These are phyloP conservation scores for Aldabrachelys gigantea DNA, from an alignment of 2,113 vertebrate genomes.

Conservation along the genomic window DNA sequence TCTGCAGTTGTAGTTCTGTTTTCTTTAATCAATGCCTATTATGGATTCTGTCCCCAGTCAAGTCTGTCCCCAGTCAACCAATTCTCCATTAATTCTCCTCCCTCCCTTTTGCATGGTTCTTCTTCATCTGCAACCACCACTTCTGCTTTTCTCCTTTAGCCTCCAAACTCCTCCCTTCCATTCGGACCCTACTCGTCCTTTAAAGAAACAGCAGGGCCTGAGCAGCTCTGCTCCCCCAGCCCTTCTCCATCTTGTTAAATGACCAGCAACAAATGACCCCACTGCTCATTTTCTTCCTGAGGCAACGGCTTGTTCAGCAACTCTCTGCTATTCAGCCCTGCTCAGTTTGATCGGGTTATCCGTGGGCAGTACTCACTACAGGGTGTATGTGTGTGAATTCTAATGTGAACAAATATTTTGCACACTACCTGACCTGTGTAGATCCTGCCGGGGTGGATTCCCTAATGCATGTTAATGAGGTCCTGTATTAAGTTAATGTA, in stretches of 20 bases:
- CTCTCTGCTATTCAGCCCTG: not conserved
- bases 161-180: not conserved
- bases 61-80: not conserved
- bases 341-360: not conserved
- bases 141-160: not conserved
- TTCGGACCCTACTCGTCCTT: fast-evolving
- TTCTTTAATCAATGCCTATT: not conserved
- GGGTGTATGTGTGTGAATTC: not conserved
- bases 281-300: fast-evolving
- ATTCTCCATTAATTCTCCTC: not conserved
- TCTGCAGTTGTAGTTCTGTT: not conserved
- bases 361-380: not conserved
- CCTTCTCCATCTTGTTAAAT: not conserved
- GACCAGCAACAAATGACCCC: not conserved
- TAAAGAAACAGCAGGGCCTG: not conserved
- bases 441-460: not conserved
- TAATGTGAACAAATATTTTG: not conserved
- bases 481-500: not conserved
- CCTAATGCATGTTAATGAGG: not conserved
- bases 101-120: not conserved
- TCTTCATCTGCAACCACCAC: not conserved
- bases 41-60: not conserved
- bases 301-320: not conserved
- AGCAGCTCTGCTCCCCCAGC: not conserved
- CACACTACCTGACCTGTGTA: not conserved